phyloP scores from a whole-genome alignment of 2,797 vertebrate species.

The Sardinella longiceps region DNA sequence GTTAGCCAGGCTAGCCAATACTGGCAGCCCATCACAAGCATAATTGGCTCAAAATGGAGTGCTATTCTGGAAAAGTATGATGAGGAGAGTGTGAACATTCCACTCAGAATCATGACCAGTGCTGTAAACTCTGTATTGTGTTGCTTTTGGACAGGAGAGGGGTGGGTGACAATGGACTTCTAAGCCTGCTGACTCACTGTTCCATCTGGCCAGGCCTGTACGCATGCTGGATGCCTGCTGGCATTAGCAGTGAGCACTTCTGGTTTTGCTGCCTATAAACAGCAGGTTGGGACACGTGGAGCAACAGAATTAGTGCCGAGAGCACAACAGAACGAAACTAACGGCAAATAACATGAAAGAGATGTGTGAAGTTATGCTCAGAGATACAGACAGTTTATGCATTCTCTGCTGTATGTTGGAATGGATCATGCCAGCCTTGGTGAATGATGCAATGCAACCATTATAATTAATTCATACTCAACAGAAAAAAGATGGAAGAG shows the following conservation, averaged over 20 bases:
- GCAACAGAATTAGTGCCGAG: background rate
- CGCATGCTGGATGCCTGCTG: background rate
- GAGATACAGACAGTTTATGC: background rate
- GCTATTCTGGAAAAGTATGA: background rate
- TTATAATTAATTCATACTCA: background rate
- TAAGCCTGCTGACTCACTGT: conserved; percentile 56
- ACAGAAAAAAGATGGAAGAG: background rate
- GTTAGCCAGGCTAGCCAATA: background rate
- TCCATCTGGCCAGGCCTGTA: conserved; percentile 44
- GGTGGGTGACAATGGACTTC: conserved; percentile 44
- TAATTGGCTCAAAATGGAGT: background rate
- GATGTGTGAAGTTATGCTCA: background rate
- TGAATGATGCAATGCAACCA: background rate
- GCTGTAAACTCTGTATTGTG: conserved; percentile 13
- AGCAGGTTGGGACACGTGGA: background rate
- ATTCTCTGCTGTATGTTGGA: background rate
- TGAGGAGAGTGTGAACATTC: background rate
- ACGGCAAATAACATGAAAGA: too few species aligned
- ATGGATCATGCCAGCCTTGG: background rate
- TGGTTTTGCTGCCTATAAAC: background rate
- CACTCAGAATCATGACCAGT: background rate
- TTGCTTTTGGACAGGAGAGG: conserved; percentile 39
- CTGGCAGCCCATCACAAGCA: background rate
- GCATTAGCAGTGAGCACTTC: background rate
- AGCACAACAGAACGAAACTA: background rate